Evolutionary conservation across 2,797 vertebrate genomes (phyloP), one percentile per base, ranked within the genome.

Genomic region (Cygnus olor): DNA sequence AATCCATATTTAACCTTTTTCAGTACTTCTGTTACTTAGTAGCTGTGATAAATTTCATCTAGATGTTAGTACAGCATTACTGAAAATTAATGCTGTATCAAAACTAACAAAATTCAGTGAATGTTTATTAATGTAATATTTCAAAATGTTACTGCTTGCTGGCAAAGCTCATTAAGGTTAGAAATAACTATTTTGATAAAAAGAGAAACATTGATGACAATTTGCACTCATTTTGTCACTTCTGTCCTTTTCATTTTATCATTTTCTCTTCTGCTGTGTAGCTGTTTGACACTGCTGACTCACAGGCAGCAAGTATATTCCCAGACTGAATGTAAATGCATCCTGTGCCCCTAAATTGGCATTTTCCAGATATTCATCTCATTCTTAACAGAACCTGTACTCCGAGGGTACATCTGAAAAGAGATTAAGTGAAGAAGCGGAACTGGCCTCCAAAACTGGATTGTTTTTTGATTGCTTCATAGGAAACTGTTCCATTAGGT

Each of bases 171-270:
- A 74, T 94, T 96, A 90, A 83, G 42, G 24, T 83, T 85, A 94
- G 54, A 93, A 94, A 93, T 76, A 78, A 87, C 65, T 94, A 87
- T 92, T 94, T 74, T 85, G 71, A 89, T 90, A 87, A 85, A 89
- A 94, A 76, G 45, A 92, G 45, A 87, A 93, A 87, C 71, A 85
- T 2, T 83, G 91, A 96, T 96, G 94, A 90, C 76, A 93, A 96
- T 96, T 94, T 92, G 81, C 65, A 93, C 95, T 94, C 74, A 94
- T 94, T 96, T 96, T 95, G 96, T 94, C 96, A 96, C 85, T 95
- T 91, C 77, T 94, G 71, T 77, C 85, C 85, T 80, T 90, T 92
- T 91, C 79, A 63, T 94, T 96, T 88, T 79, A 89, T 69, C 70
- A 34, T 93, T 92, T 93, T 95, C 85, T 76, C 32, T 82, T 89